Conservation (phyloP, 1,140 invertebrate species). For the Sesamia nonagrioides region DNA sequence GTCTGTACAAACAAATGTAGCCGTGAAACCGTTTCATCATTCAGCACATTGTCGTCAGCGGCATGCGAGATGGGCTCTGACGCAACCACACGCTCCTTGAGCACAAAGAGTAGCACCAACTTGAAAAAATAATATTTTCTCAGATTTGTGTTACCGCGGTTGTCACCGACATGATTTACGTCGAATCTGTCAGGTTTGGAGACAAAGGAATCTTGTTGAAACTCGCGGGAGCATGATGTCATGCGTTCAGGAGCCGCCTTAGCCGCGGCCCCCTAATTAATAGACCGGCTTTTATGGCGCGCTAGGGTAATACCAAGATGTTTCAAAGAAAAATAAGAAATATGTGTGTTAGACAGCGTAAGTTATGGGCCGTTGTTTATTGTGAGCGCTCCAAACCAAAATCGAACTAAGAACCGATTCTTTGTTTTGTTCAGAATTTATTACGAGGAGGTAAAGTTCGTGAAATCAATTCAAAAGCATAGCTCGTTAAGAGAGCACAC, state of each 20-base stretch:
- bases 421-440: slow-evolving; percentile 70
- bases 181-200: slow-evolving; percentile 70
- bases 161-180: slow-evolving; percentile 82
- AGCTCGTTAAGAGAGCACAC: slow-evolving; percentile 50
- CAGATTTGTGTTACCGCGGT: slow-evolving; percentile 75
- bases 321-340: slow-evolving; percentile 84
- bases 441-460: slow-evolving; percentile 55
- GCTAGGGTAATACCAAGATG: slow-evolving; percentile 71
- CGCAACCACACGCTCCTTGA: slow-evolving; percentile 67
- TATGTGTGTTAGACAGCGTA: slow-evolving; percentile 74
- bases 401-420: slow-evolving; percentile 68
- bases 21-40: slow-evolving; percentile 81
- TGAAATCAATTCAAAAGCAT: slow-evolving; percentile 52
- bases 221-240: slow-evolving; percentile 79
- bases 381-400: slow-evolving; percentile 69
- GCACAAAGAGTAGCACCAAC: slow-evolving; percentile 64
- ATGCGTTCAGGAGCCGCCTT: slow-evolving; percentile 65
- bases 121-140: slow-evolving; percentile 79
- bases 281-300: slow-evolving; percentile 78
- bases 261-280: slow-evolving; percentile 78
- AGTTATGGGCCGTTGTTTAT: slow-evolving; percentile 81
- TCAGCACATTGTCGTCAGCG: slow-evolving; percentile 73
- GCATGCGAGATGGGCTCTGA: slow-evolving; percentile 69
- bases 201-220: slow-evolving; percentile 81
- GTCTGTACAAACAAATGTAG: slow-evolving; percentile 78